These are phyloP conservation scores for Dryas iulia DNA, from an alignment of 1,140 invertebrate species.

Conservation along the genomic window DNA sequence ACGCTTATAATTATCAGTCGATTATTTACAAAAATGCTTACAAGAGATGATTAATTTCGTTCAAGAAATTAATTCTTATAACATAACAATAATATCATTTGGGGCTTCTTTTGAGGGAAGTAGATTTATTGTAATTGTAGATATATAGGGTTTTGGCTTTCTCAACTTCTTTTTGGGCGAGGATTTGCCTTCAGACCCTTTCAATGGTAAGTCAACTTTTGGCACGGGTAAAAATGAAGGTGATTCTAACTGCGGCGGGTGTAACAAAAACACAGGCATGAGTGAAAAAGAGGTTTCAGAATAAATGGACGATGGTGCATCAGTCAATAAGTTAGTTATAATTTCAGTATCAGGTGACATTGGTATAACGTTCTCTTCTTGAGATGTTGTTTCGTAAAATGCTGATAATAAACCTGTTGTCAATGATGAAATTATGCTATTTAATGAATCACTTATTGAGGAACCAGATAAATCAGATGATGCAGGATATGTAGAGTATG, in stretches of 20 bases:
- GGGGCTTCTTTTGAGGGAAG: slow-evolving; percentile 15
- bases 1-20: too few species aligned
- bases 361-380: not conserved
- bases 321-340: not conserved
- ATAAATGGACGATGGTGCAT: not conserved
- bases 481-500: not conserved
- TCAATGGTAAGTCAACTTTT: not conserved
- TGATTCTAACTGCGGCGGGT: not conserved
- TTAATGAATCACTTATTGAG: not conserved
- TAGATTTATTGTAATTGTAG: slow-evolving; percentile 32
- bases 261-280: not conserved
- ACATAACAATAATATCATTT: slow-evolving; percentile 26
- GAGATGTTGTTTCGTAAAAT: not conserved
- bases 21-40: too few species aligned
- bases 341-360: not conserved
- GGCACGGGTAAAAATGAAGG: not conserved
- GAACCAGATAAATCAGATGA: not conserved
- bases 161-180: not conserved
- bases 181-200: not conserved
- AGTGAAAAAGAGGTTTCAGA: not conserved
- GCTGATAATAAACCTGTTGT: slow-evolving; percentile 1
- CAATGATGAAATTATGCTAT: slow-evolving; percentile 3
- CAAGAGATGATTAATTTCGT: too few species aligned
- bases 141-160: slow-evolving; percentile 14
- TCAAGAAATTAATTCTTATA: slow-evolving; percentile 11